Evolutionary conservation across 2,888 invertebrate genomes (phyloP).

Genomic region (Punctoribates punctum): DNA sequence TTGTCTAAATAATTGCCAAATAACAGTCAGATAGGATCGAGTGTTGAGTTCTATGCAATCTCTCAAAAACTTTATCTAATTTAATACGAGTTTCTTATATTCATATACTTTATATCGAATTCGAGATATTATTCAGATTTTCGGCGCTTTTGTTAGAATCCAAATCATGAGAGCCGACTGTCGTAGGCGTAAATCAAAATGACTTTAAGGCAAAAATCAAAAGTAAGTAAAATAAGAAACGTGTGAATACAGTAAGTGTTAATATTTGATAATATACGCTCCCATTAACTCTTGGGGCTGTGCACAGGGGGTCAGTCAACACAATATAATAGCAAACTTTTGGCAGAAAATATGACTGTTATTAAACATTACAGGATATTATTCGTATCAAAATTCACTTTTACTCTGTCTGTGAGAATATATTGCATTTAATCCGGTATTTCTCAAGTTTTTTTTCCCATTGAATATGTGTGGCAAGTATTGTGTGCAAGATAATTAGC

Average conservation of each 20-base stretch:
- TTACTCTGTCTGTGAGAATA: too few relatives aligned
- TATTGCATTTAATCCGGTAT: too few relatives aligned
- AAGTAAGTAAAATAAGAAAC: background rate
- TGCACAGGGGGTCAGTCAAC: background rate
- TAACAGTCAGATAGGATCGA: background rate
- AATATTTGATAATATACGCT: background rate
- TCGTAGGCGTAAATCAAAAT: conserved; percentile 27
- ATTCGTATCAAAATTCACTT: too few relatives aligned
- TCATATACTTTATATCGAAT: background rate
- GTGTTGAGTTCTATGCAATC: background rate
- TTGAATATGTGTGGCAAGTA: too few relatives aligned
- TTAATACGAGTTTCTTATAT: background rate
- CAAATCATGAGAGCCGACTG: background rate
- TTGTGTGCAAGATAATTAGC: too few relatives aligned
- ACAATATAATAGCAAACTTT: background rate
- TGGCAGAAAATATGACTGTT: background rate
- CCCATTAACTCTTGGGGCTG: background rate
- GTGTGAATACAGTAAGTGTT: background rate
- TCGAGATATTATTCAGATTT: background rate
- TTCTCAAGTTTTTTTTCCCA: too few relatives aligned
- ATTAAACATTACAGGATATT: too few relatives aligned
- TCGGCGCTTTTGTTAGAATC: background rate
- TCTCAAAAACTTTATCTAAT: background rate
- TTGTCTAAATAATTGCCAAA: conserved; percentile 2
- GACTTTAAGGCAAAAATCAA: background rate